A percentile compares a stretch with the other conserved stretches of the same genome.
Evolutionary conservation across 2,113 vertebrate species (phyloP).

Genomic region (Chloropsis cyanopogon): DNA sequence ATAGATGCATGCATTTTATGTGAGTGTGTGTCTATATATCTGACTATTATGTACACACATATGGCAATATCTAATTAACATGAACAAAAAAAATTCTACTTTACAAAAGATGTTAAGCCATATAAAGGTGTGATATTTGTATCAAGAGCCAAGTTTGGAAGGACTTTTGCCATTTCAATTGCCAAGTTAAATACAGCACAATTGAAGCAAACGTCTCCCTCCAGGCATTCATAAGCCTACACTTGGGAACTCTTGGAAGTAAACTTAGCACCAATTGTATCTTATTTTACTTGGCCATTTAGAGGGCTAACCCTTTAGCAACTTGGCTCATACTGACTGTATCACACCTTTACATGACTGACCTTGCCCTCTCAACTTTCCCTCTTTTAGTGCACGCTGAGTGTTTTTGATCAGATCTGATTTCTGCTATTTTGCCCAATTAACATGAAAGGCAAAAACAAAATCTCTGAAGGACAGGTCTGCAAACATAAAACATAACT

Average conservation of each 20-base stretch:
- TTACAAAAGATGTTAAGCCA: constrained; percentile 57
- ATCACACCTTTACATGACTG: constrained; percentile 66
- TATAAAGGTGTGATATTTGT: constrained; percentile 58
- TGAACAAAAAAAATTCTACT: constrained; percentile 24
- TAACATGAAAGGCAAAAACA: constrained; percentile 47
- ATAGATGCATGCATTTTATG: not conserved
- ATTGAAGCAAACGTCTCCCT: constrained; percentile 54
- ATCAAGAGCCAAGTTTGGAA: constrained; percentile 65
- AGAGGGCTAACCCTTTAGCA: constrained; percentile 48
- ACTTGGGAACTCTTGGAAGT: constrained; percentile 60
- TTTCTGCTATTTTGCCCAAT: constrained; percentile 45
- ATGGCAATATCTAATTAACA: constrained; percentile 60
- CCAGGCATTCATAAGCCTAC: constrained; percentile 35
- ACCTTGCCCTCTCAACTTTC: constrained; percentile 41
- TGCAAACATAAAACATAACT: constrained; percentile 44
- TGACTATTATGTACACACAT: not conserved
- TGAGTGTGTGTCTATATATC: not conserved
- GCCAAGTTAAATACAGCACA: constrained; percentile 71
- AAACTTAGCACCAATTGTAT: constrained; percentile 53
- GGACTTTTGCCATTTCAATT: constrained; percentile 43
- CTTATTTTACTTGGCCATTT: constrained; percentile 72
- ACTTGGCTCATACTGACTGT: constrained; percentile 57
- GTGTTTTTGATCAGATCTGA: constrained; percentile 36
- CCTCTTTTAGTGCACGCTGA: not conserved
- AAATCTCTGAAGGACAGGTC: constrained; percentile 30